phyloP scores from a whole-genome alignment of 2,888 invertebrate genomes.

The Cyrtodaria siliqua region DNA sequence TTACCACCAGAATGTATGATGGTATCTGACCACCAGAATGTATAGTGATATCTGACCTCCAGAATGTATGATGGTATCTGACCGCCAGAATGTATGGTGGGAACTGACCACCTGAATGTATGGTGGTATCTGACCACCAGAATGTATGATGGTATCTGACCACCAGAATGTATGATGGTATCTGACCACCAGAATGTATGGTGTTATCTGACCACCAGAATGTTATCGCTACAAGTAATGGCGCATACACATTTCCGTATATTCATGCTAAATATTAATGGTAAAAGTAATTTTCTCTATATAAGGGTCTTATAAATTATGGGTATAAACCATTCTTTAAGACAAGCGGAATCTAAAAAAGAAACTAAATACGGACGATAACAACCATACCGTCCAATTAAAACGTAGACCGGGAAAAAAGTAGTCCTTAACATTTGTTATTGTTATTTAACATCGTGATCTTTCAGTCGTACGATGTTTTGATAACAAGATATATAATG shows the following conservation, averaged over 20 bases:
- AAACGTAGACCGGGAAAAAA: not conserved
- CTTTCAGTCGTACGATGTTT: not conserved
- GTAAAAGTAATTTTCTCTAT: too few species aligned
- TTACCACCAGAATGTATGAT: not conserved
- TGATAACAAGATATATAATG: slow-evolving; percentile 1
- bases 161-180: not conserved
- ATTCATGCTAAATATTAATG: too few species aligned
- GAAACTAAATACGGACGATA: too few species aligned
- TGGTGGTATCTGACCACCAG: not conserved
- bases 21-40: not conserved
- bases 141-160: not conserved
- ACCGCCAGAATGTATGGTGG: not conserved
- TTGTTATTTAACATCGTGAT: slow-evolving; percentile 5
- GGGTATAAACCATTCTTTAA: too few species aligned
- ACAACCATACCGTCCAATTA: not conserved
- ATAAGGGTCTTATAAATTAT: too few species aligned
- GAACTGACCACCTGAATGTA: not conserved
- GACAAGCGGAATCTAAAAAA: too few species aligned
- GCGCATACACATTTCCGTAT: too few species aligned
- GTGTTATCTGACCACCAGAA: too few species aligned
- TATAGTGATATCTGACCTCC: not conserved
- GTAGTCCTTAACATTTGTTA: slow-evolving; percentile 13
- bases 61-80: not conserved
- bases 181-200: not conserved
- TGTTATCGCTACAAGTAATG: too few species aligned